phyloP scores from a whole-genome alignment of 2,113 vertebrate species.

The Zapus hudsonius region DNA sequence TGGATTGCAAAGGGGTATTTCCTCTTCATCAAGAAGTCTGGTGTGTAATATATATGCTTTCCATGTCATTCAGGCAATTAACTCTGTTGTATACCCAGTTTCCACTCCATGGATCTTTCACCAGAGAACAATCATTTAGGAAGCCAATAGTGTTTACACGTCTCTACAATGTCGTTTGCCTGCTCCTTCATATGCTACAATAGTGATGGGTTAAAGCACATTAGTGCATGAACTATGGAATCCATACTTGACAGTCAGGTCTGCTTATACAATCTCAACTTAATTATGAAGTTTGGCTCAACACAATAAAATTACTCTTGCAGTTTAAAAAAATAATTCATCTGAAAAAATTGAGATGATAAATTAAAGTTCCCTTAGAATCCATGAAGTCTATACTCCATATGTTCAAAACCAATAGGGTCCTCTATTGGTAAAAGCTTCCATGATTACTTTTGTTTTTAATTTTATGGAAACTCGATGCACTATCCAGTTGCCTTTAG shows the following conservation, averaged over 20 bases:
- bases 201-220: not conserved
- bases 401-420: not conserved
- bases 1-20: conserved; percentile 26
- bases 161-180: not conserved
- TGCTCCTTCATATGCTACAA: not conserved
- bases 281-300: not conserved
- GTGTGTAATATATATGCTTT: not conserved
- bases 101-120: not conserved
- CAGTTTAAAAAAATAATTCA: not conserved
- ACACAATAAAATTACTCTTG: not conserved
- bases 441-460: not conserved
- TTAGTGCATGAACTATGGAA: not conserved
- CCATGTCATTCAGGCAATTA: not conserved
- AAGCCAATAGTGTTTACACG: not conserved
- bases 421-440: not conserved
- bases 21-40: conserved; percentile 26
- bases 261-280: not conserved
- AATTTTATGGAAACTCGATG: not conserved
- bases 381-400: not conserved
- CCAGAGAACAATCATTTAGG: not conserved
- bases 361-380: conserved; percentile 47
- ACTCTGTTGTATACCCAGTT: not conserved
- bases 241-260: conserved; percentile 1
- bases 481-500: not conserved
- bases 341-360: conserved; percentile 3